Conservation (phyloP, 92 coral and sea anemone genomes). For the Porites evermanni region DNA sequence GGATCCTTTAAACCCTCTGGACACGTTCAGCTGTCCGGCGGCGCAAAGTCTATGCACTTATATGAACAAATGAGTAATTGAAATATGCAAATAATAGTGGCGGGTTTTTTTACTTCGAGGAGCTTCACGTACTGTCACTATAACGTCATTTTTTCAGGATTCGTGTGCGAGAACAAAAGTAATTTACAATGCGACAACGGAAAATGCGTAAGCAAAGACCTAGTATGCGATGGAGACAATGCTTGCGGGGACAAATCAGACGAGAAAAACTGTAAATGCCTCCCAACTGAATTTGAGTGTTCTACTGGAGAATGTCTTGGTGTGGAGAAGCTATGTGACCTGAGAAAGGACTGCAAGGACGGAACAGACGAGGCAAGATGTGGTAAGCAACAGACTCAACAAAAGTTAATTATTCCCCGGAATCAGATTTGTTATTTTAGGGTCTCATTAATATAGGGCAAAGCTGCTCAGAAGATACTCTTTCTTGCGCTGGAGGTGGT, state of each 20-base stretch:
- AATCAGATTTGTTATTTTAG: not conserved
- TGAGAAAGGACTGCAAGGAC: slow-evolving; percentile 50
- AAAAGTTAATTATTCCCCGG: no score
- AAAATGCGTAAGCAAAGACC: slow-evolving; percentile 74
- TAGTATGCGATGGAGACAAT: slow-evolving; percentile 81
- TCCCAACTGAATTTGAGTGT: slow-evolving; percentile 59
- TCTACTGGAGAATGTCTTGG: slow-evolving; percentile 72
- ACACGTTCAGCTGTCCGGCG: no score
- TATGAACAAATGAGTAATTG: no score
- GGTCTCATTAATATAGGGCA: not conserved
- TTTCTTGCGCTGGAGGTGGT: no score
- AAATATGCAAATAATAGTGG: no score
- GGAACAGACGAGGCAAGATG: slow-evolving; percentile 57
- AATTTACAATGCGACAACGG: slow-evolving; percentile 87
- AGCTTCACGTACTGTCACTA: no score
- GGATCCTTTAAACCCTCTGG: no score
- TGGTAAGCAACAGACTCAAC: slow-evolving; percentile 27
- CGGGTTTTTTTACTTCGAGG: no score
- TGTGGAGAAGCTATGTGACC: slow-evolving; percentile 44
- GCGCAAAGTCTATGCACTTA: no score
- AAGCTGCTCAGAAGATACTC: no score
- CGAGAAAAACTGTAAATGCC: slow-evolving; percentile 69
- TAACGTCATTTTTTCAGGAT: slow-evolving; percentile 31
- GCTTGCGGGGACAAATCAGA: slow-evolving; percentile 84
- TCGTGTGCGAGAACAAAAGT: slow-evolving; percentile 45